phyloP scores from a whole-genome alignment of 2,888 invertebrate species.

The Amblyteles armatorius region DNA sequence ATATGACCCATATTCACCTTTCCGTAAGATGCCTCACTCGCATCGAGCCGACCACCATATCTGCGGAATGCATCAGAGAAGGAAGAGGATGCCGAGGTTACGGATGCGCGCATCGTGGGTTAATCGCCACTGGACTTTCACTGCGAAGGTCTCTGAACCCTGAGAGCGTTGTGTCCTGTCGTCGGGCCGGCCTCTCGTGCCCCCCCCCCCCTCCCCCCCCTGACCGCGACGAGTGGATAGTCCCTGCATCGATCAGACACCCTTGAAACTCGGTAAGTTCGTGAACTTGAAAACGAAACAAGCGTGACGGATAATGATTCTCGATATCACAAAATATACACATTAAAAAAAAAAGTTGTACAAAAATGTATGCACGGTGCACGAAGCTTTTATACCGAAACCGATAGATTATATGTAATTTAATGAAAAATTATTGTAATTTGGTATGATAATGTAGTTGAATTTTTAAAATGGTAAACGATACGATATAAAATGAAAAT shows the following conservation, averaged over 20 bases:
- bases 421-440: not conserved
- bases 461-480: not conserved
- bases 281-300: conserved; percentile 50
- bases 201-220: conserved; percentile 36
- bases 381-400: not conserved
- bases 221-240: conserved; percentile 30
- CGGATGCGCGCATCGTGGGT: conserved; percentile 61
- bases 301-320: not conserved
- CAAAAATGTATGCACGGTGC: not conserved
- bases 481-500: conserved; percentile 6
- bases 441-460: not conserved
- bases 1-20: conserved; percentile 15
- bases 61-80: conserved; percentile 27
- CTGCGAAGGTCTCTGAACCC: conserved; percentile 81
- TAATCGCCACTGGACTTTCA: conserved; percentile 78
- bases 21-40: not conserved
- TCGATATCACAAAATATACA: not conserved
- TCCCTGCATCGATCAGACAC: conserved; percentile 49
- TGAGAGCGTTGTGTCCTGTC: conserved; percentile 26
- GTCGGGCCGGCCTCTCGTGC: conserved; percentile 45
- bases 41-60: conserved; percentile 5
- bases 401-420: not conserved
- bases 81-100: conserved; percentile 62
- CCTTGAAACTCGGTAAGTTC: conserved; percentile 21
- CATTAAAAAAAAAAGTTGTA: not conserved